Evolutionary conservation across 2,888 invertebrate genomes (phyloP).

Genomic region (Cyrtodaria siliqua): DNA sequence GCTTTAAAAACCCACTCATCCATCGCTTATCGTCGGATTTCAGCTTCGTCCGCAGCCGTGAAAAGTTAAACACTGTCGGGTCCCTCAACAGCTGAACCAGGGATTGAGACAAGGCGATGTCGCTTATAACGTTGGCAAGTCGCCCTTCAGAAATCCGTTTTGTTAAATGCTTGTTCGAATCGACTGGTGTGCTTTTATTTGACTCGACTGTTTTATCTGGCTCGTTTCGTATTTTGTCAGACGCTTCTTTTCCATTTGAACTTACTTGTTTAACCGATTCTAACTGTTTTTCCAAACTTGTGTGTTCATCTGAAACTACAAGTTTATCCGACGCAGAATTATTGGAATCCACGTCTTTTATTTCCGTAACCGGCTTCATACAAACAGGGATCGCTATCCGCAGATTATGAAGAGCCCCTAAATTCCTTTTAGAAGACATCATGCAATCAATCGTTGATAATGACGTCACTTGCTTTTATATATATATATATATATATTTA

Average conservation of each 20-base stretch:
- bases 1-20: conserved; percentile 81
- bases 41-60: conserved; percentile 78
- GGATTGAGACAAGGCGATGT: conserved; percentile 72
- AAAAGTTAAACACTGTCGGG: conserved; percentile 78
- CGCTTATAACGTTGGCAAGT: conserved; percentile 69
- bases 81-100: conserved; percentile 73
- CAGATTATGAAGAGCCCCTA: conserved; percentile 25
- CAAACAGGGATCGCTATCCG: conserved; percentile 28
- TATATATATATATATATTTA: too few species aligned
- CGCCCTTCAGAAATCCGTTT: conserved; percentile 66
- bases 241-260: not conserved
- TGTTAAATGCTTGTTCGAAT: not conserved
- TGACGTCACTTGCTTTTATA: too few species aligned
- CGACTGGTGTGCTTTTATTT: too few species aligned
- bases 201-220: not conserved
- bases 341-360: not conserved
- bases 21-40: conserved; percentile 73
- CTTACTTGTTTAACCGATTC: not conserved
- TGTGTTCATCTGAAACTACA: not conserved
- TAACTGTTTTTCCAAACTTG: not conserved
- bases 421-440: conserved; percentile 36
- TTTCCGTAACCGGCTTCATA: too few species aligned
- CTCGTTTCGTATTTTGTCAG: conserved; percentile 2
- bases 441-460: too few species aligned
- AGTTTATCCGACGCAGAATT: not conserved